Conservation (phyloP, 2,113 vertebrate species). For the Stomatorhinus ivindoensis region DNA sequence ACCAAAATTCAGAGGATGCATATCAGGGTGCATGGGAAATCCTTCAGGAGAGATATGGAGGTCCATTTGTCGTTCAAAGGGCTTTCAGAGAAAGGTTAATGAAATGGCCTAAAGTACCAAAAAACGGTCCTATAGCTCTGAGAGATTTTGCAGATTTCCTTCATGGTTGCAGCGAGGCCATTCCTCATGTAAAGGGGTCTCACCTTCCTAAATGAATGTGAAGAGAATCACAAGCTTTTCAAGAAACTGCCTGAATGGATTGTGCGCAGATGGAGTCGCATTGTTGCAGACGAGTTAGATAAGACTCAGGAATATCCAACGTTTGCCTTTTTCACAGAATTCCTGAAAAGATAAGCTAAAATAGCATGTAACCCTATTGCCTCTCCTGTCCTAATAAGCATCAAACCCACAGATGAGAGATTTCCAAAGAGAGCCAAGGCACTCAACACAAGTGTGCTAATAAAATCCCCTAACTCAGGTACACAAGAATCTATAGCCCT, state of each 20-base stretch:
- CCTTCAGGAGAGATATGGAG: too few relatives aligned
- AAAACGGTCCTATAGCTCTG: too few relatives aligned
- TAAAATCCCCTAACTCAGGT: not conserved
- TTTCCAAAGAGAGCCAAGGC: not conserved
- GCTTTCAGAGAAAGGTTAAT: too few relatives aligned
- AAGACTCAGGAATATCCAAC: constrained; percentile 5
- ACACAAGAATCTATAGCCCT: too few relatives aligned
- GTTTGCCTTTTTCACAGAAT: constrained; percentile 11
- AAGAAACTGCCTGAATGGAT: not conserved
- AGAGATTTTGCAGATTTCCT: too few relatives aligned
- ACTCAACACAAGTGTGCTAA: not conserved
- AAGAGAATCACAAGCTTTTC: not conserved
- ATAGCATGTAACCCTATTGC: not conserved
- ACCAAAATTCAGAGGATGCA: too few relatives aligned
- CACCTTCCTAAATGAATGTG: not conserved
- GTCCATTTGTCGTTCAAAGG: too few relatives aligned
- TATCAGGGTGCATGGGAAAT: too few relatives aligned
- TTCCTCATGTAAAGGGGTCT: not conserved
- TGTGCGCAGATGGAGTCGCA: not conserved
- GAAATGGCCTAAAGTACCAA: too few relatives aligned
- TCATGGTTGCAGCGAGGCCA: not conserved
- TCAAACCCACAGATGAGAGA: not conserved
- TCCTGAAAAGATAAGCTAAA: not conserved
- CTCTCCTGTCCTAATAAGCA: constrained; percentile 6
- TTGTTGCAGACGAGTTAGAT: constrained; percentile 10